A percentile compares a stretch with the other conserved stretches of the same genome.
Conservation (phyloP, 2,888 invertebrate genomes). For the Leistus spinibarbis region DNA sequence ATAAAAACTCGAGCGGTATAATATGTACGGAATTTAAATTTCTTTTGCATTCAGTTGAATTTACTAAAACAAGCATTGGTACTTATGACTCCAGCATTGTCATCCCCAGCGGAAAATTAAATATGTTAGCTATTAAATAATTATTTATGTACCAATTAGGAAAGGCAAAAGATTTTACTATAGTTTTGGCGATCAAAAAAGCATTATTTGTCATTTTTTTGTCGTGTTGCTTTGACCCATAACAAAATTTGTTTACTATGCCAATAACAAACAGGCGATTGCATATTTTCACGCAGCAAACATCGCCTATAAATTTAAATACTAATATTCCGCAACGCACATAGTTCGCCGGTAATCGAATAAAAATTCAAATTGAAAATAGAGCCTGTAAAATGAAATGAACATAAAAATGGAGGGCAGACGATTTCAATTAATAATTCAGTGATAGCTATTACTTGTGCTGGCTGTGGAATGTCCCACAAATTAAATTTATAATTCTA, state of each 20-base stretch:
- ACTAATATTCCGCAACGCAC: background rate
- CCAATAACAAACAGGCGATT: background rate
- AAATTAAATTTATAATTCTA: background rate
- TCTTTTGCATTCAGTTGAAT: background rate
- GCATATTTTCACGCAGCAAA: background rate
- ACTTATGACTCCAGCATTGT: background rate
- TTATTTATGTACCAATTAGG: no score
- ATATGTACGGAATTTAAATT: background rate
- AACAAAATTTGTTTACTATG: no score
- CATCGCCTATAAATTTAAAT: background rate
- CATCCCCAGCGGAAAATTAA: no score
- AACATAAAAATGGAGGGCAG: background rate
- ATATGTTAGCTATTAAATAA: no score
- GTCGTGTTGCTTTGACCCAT: no score
- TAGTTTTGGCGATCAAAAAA: no score
- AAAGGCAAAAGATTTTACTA: no score
- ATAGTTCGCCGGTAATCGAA: background rate
- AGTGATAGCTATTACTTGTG: background rate
- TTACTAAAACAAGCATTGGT: background rate
- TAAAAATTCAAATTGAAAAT: background rate
- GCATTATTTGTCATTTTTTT: no score
- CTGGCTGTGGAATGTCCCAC: background rate
- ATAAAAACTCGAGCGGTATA: background rate
- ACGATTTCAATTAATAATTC: background rate
- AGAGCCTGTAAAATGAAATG: background rate